Evolutionary conservation across 2,888 invertebrate genomes (phyloP).

Genomic region (Torymus tubicola): DNA sequence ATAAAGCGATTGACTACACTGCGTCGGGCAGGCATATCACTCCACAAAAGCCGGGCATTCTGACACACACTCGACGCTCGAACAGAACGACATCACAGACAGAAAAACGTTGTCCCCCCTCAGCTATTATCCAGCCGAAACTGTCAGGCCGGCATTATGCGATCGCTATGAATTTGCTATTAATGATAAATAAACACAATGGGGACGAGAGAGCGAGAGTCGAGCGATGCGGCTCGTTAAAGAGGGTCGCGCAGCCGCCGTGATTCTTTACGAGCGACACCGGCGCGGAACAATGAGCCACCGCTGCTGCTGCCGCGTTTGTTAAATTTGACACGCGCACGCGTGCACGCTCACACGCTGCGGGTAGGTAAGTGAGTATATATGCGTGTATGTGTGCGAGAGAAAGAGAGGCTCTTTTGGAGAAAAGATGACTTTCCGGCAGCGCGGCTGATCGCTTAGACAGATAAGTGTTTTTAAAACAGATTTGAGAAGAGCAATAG

Average conservation of each 20-base stretch:
- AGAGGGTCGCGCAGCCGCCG: constrained; percentile 30
- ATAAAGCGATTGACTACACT: neutral
- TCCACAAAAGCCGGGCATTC: too few species aligned
- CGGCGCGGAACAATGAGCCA: constrained; percentile 43
- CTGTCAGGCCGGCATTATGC: constrained; percentile 68
- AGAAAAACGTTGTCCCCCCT: too few species aligned
- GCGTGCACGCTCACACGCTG: neutral
- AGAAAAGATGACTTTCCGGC: neutral
- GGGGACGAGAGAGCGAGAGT: constrained; percentile 57
- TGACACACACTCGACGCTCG: too few species aligned
- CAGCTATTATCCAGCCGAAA: neutral
- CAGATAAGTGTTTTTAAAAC: constrained; percentile 3
- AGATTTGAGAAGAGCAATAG: neutral
- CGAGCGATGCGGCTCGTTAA: constrained; percentile 67
- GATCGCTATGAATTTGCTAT: constrained; percentile 76
- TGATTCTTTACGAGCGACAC: constrained; percentile 45
- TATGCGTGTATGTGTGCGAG: too few species aligned
- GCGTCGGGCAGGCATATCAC: too few species aligned
- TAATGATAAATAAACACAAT: constrained; percentile 76
- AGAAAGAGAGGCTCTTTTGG: too few species aligned
- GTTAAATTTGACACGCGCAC: constrained; percentile 48
- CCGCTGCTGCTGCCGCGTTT: constrained; percentile 5
- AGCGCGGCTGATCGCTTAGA: neutral
- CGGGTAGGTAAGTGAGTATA: constrained; percentile 1
- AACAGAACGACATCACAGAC: too few species aligned